Evolutionary conservation across 2,888 invertebrate genomes (phyloP), one percentile per base, ranked within the genome.

Genomic region (Protula sp.): DNA sequence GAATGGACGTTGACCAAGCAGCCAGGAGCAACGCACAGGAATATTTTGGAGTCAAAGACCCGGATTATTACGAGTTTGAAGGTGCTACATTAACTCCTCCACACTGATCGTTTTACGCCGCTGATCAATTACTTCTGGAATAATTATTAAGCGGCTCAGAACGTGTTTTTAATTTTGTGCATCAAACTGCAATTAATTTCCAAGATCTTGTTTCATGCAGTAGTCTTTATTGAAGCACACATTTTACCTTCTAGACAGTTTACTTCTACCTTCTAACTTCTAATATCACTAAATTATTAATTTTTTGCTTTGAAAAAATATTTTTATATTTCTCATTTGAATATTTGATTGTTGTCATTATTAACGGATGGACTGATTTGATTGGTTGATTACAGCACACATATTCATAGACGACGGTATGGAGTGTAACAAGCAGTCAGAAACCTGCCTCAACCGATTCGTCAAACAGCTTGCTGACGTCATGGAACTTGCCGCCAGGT

Each of bases 401-500:
- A 92, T 98, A 67, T 95, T 93, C 84, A 92, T 99, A 83, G 98
- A 99, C 82, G 98, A 99, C 80, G 94, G 97, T 2, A 98, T 94
- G 81, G 95, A 95, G 85, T 88, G 94, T 71, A 88, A 85, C 62
- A 85, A 94, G 78, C 90, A 92, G 81, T 90, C 90, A 30, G 86
- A 87, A 47, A 87, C 48, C 0, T 80, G 94, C 77, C 89, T 90
- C 45, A 78, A 78, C 64, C 74, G 74, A 0, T 92, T 93, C 81
- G 87, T 88, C 69, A 65, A 67, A 5, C 73, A 75, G 52, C 64
- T 79, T 1, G 71, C 77, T 27, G 73, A 74, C 26, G 75, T 76
- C 59, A 72, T 79, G 28, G 75, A 78, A 56, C 70, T 76, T 26
- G 76, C 79, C 1, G 69, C 77, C 3, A 77, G 74, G 76, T 78